phyloP scores from a whole-genome alignment of 2,113 vertebrate species.

The Piaya cayana region DNA sequence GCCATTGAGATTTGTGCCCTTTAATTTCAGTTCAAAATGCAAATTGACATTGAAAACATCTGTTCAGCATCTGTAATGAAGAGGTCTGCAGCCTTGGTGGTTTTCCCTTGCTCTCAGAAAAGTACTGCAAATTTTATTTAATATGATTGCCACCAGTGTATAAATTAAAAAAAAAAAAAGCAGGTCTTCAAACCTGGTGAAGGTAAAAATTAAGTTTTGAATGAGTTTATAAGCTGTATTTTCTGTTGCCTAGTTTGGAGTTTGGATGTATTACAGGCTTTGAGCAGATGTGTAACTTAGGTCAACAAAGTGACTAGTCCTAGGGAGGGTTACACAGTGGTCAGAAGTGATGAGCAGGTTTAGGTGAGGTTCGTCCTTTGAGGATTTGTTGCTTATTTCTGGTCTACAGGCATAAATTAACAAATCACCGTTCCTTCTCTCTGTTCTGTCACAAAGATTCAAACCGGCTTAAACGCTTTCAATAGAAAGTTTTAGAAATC shows the following conservation, averaged over 20 bases:
- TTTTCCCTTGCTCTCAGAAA: not conserved
- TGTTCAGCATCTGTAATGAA: not conserved
- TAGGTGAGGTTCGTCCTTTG: not conserved
- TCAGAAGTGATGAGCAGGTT: not conserved
- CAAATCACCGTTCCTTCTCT: not conserved
- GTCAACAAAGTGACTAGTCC: not conserved
- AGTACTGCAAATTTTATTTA: not conserved
- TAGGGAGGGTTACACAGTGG: not conserved
- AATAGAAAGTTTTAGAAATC: not conserved
- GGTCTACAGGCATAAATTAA: not conserved
- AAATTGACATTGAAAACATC: slow-evolving; percentile 40
- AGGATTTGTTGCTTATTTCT: not conserved
- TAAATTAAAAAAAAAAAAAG: not conserved
- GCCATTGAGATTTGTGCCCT: not conserved
- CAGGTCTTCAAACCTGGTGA: not conserved
- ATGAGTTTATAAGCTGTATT: not conserved
- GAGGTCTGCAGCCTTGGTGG: not conserved
- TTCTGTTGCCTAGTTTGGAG: not conserved
- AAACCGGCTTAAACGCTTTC: not conserved
- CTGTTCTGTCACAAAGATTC: not conserved
- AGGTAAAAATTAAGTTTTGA: not conserved
- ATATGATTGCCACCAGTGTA: not conserved
- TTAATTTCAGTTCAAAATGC: slow-evolving; percentile 64
- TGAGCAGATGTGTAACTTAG: not conserved
- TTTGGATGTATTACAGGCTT: not conserved